These are phyloP conservation scores for Glaucidium brasilianum DNA, from an alignment of 2,113 vertebrate genomes.

Conservation along the genomic window DNA sequence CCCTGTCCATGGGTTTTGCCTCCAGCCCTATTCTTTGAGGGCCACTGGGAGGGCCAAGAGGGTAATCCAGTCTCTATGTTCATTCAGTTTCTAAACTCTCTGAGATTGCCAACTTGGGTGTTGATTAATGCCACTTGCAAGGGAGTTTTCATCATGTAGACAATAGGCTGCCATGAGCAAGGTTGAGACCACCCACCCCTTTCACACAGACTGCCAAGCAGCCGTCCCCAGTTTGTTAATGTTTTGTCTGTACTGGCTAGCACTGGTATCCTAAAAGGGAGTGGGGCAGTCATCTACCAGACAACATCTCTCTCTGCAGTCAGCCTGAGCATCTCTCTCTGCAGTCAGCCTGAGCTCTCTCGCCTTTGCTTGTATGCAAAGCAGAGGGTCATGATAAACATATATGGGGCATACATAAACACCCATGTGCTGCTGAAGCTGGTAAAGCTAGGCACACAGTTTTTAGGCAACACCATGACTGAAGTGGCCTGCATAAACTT, in stretches of 20 bases:
- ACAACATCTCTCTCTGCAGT: not conserved
- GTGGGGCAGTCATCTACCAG: accelerated
- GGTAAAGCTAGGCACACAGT: not conserved
- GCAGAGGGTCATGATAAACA: not conserved
- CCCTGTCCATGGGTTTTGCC: not conserved
- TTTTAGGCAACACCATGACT: not conserved
- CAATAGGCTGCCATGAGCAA: not conserved
- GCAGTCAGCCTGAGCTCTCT: not conserved
- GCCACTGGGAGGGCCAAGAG: not conserved
- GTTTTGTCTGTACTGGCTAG: not conserved
- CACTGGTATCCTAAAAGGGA: not conserved
- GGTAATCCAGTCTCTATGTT: not conserved
- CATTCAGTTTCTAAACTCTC: not conserved
- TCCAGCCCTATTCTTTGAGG: not conserved
- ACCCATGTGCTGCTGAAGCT: not conserved
- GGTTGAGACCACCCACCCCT: conserved; percentile 12
- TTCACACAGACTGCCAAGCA: not conserved
- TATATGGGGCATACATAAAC: not conserved
- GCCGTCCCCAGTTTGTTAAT: not conserved
- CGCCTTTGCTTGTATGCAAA: accelerated
- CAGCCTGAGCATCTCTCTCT: not conserved
- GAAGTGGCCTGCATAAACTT: not conserved
- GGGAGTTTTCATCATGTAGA: not conserved
- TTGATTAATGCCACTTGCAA: not conserved
- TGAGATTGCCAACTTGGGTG: not conserved